Conservation (phyloP, 2,888 invertebrate genomes). For the Sarcophaga subvicina region DNA sequence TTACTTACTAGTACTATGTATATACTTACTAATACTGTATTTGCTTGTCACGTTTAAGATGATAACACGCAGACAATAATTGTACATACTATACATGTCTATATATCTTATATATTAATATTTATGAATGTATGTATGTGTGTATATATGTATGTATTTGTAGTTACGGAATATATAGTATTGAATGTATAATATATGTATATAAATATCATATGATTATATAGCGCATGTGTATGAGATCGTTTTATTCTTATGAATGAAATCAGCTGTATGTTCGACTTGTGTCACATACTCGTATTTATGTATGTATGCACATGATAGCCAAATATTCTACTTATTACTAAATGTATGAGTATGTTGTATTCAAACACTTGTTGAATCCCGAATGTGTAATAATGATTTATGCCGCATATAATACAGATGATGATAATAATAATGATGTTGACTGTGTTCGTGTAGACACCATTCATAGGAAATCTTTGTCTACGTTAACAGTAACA, state of each 20-base stretch:
- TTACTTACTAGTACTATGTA: too few relatives aligned
- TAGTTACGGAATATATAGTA: too few relatives aligned
- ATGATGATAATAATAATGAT: neutral
- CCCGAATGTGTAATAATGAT: neutral
- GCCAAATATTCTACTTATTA: too few relatives aligned
- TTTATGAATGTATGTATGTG: neutral
- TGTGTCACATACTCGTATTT: neutral
- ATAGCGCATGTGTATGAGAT: constrained; percentile 65
- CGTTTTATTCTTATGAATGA: constrained; percentile 59
- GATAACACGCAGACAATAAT: too few relatives aligned
- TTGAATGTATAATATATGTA: neutral
- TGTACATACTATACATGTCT: too few relatives aligned
- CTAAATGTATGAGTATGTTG: neutral
- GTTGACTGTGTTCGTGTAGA: constrained; percentile 18
- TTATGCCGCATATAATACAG: neutral
- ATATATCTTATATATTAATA: neutral
- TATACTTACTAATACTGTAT: too few relatives aligned
- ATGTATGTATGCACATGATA: too few relatives aligned
- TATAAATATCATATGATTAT: constrained; percentile 53
- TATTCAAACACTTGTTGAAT: constrained; percentile 47
- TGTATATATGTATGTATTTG: neutral
- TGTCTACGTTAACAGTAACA: neutral
- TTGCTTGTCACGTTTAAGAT: too few relatives aligned
- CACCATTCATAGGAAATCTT: neutral
- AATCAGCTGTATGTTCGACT: constrained; percentile 58